These are phyloP conservation scores for Aphelinus certus DNA, from an alignment of 1,140 invertebrate genomes.

Conservation along the genomic window DNA sequence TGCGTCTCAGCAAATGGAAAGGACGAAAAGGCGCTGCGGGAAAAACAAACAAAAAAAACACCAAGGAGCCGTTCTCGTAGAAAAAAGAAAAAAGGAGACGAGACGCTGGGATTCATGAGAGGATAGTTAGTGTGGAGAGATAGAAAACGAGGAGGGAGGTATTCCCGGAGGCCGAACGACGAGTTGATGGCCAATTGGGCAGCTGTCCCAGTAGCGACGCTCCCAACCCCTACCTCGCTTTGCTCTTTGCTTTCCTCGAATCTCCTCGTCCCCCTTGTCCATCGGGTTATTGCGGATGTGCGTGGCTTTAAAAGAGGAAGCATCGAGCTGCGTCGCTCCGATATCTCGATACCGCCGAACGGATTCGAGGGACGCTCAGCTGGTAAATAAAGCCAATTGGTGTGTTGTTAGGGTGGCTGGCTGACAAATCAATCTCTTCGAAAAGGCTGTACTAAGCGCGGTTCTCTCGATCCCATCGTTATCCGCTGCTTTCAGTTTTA, in stretches of 20 bases:
- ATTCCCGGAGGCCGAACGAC: conserved; percentile 57
- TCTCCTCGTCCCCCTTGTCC: conserved; percentile 33
- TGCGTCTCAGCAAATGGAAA: conserved; percentile 20
- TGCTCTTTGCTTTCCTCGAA: no score
- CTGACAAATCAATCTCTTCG: conserved; percentile 27
- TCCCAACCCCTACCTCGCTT: conserved; percentile 11
- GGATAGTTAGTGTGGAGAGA: conserved; percentile 50
- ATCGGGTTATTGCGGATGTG: neutral
- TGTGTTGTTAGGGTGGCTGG: conserved; percentile 43
- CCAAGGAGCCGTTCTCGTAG: conserved; percentile 5
- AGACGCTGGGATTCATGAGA: conserved; percentile 44
- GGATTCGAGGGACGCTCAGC: conserved; percentile 31
- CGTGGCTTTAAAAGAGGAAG: conserved; percentile 48
- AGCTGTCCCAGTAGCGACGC: conserved; percentile 56
- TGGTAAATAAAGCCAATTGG: conserved; percentile 54
- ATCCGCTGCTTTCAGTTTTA: neutral
- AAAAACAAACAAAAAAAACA: conserved; percentile 14
- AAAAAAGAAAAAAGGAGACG: conserved; percentile 27
- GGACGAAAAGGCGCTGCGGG: neutral
- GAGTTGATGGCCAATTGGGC: conserved; percentile 56
- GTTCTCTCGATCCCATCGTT: neutral
- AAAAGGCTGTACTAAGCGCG: neutral
- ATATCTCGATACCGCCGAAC: conserved; percentile 18
- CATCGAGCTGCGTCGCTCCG: neutral
- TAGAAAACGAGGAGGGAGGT: conserved; percentile 42